Conservation (phyloP, 2,113 vertebrate genomes). For the Sinocyclocheilus anshuiensis region DNA sequence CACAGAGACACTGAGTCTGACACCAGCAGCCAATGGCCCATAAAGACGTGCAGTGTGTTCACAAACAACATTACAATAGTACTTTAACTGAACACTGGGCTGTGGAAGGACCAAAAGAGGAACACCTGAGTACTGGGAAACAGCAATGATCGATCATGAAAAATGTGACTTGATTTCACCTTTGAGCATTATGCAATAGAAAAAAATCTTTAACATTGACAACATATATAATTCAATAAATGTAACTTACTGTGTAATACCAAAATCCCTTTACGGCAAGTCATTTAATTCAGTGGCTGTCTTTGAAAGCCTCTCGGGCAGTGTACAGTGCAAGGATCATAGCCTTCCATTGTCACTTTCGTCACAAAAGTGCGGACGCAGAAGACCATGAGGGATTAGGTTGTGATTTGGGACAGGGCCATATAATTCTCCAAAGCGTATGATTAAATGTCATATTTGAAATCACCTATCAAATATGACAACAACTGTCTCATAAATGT, state of each 20-base stretch:
- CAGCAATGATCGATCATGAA: neutral
- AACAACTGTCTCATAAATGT: too few species aligned
- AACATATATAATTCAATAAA: neutral
- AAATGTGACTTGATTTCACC: neutral
- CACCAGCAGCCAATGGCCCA: conserved; percentile 6
- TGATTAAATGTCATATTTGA: too few species aligned
- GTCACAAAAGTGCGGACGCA: too few species aligned
- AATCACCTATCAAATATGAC: too few species aligned
- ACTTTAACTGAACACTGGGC: neutral
- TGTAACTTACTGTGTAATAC: neutral
- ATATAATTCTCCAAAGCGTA: too few species aligned
- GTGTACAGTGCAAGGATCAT: too few species aligned
- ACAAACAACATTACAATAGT: neutral
- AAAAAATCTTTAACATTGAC: neutral
- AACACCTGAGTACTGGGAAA: neutral
- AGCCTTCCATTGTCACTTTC: too few species aligned
- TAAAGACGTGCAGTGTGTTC: neutral
- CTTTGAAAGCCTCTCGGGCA: too few species aligned
- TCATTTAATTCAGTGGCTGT: too few species aligned
- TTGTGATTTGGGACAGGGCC: too few species aligned
- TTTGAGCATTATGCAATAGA: neutral
- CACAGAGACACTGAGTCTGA: conserved; percentile 10
- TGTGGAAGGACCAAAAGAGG: neutral
- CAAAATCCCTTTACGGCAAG: too few species aligned
- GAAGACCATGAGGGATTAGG: too few species aligned